Base-by-base conservation (phyloP, 1,140 invertebrate genomes). In the Pectinophora gossypiella region DNA sequence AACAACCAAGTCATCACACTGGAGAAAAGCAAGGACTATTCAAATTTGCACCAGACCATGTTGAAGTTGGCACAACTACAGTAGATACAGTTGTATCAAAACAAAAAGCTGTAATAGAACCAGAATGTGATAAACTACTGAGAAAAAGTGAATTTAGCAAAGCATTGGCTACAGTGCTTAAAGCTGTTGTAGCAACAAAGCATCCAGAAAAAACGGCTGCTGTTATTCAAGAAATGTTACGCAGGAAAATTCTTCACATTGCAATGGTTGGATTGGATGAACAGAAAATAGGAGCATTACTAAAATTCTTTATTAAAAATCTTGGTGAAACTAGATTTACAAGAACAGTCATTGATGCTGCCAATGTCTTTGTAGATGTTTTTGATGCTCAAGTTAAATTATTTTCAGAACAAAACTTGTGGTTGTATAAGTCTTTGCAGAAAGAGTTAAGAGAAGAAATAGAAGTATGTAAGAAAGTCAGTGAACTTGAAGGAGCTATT, bases 151-250 rank as follows among this genome's bases (percentile, higher is more conserved):
- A 95, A 64, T 96, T 95, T 79, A 91, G 91, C 0, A 94, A 94
- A 89, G 95, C 96, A 4, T 87, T 98, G 9, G 92, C 95, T 68
- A 72, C 81, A 50, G 96, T 94, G 22, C 75, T 98, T 61, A 68
- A 88, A 21, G 87, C 88, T 20, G 90, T 90, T 65, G 81, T 93
- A 9, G 70, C 87, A 9, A 90, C 89, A 19, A 93, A 92, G 70
- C 89, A 87, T 38, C 96, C 97, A 2, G 93, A 96, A 64, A 88
- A 93, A 20, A 94, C 95, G 2, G 91, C 97, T 42, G 90, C 92
- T 46, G 84, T 98, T 3, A 89, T 98, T 56, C 94, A 96, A 78
- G 97, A 99, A 85, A 83, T 98, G 23, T 92, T 94, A 12, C 90
- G 93, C 72, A 90, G 95, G 32, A 91, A 93, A 79, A 93, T 92